Conservation (phyloP, 1,140 invertebrate species). For the Drosophila parabipectinata region DNA sequence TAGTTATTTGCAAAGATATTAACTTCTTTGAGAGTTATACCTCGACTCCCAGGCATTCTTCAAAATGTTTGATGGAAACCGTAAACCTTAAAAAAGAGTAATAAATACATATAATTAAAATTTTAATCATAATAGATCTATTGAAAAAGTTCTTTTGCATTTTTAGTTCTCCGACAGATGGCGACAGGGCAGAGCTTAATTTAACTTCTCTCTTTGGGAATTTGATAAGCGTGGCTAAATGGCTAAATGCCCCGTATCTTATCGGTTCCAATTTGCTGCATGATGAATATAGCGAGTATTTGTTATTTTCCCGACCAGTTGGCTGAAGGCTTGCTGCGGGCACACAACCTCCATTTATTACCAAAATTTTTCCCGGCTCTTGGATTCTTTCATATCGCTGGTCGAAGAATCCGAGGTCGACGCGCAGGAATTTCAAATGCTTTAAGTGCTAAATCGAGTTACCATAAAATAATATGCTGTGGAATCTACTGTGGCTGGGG, state of each 20-base stretch:
- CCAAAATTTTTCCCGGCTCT: not conserved
- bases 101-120: too few relatives aligned
- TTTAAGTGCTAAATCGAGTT: constrained; percentile 39
- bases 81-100: too few relatives aligned
- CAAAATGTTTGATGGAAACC: too few relatives aligned
- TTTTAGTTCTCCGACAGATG: constrained; percentile 37
- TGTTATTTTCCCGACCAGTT: constrained; percentile 46
- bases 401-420: constrained; percentile 30
- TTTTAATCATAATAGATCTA: too few relatives aligned
- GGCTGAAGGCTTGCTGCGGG: constrained; percentile 34
- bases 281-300: constrained; percentile 57
- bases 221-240: constrained; percentile 57
- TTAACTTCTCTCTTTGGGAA: constrained; percentile 1
- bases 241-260: constrained; percentile 63
- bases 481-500: constrained; percentile 59
- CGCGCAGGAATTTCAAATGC: constrained; percentile 44
- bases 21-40: too few relatives aligned
- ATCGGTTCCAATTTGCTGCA: constrained; percentile 61
- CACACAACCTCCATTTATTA: constrained; percentile 21
- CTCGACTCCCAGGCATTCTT: too few relatives aligned
- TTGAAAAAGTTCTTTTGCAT: not conserved
- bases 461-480: constrained; percentile 51
- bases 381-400: constrained; percentile 1
- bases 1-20: too few relatives aligned
- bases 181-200: constrained; percentile 14